Evolutionary conservation across 1,140 invertebrate species (phyloP), one percentile per base, ranked within the genome.

Genomic region (Brachionus sp.): DNA sequence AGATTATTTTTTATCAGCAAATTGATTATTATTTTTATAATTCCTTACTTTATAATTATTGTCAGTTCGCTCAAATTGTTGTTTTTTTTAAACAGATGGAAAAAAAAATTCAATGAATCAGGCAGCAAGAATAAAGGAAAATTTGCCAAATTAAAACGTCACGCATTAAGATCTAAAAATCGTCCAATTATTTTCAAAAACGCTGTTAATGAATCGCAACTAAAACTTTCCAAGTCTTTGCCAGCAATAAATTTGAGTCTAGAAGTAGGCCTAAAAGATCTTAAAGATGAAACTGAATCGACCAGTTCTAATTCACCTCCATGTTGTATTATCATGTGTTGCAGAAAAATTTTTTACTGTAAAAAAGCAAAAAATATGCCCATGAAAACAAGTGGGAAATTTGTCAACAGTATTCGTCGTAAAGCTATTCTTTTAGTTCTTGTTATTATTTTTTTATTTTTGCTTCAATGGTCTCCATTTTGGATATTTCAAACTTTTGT

Each of bases 71-170:
- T 80, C 13, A 57, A 66, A 16, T 39, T 80, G 12, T 12, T 80
- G n/a, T 12, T 80, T 19, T 80, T 80, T 44, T 80, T 80, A 33
- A 80, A 57, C 50, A 80, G 57, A 62, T 80, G 77, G 77, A 80
- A 80, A 19, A 66, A 19, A 57, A 66, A 25, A 44, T 42, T 66
- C 12, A 53, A 33, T 35, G 44, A 19, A 35, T 29, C 77, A 42
- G 29, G 29, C 29, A 80, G 16, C 16, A 35, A 7, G 46, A 33
- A 42, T 5, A 78, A 19, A 39, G 37, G 6, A 23, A 13, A 13
- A 6, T 33, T 80, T 62, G 23, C 3, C 7, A 10, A 46, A 25
- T 1, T 1, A 1, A 44, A 29, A 25, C 19, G 50, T 16, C 46
- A 44, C 35, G 16, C 33, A 12, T 25, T 80, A 13, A 57, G 19